Evolutionary conservation across 2,113 vertebrate species (phyloP), one percentile per base, ranked within the genome.

Genomic region (Acrocephalus arundinaceus): DNA sequence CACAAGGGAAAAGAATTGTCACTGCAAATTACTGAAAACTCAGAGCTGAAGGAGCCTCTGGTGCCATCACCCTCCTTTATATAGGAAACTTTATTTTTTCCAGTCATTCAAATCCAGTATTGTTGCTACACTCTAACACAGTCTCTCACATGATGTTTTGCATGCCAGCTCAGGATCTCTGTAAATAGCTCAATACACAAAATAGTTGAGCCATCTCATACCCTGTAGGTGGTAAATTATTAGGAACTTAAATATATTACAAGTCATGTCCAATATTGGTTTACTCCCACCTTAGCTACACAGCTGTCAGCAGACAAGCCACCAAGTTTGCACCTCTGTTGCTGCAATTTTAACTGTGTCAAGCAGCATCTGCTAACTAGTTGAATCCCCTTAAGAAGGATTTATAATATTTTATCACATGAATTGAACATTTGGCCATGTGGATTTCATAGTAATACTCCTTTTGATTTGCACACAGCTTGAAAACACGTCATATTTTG

Each of bases 301-400:
- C 66, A 85, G 91, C 84, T 96, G 91, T 79, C 89, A 95, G 66
- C 89, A 91, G 58, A 73, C 61, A 76, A 93, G 59, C 28, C 91
- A 68, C 58, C 28, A 78, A 73, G 77, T 39, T 73, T 58, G 37
- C 79, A 89, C 49, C 89, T 94, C 76, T 73, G 41, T 24, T 76
- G 57, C 77, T 91, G 70, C 62, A 82, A 54, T 51, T 22, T 1
- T 57, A 92, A 93, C 45, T 89, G 63, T 71, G 70, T 91, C 93
- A 89, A 89, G 66, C 62, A 91, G 84, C 91, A 95, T 79, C 81
- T 96, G 93, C 62, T 85, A 94, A 79, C 49, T 72, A 89, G 77
- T 37, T 79, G 24, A 89, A 80, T 54, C 28, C 63, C 41, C 37
- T 82, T 82, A 81, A 87, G 80, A 86, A 85, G 65, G 65, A 81